Percentiles rank a stretch among this genome's conserved stretches.
Evolutionary conservation across 1,140 invertebrate genomes (phyloP).

Genomic region (Helicoverpa armigera): DNA sequence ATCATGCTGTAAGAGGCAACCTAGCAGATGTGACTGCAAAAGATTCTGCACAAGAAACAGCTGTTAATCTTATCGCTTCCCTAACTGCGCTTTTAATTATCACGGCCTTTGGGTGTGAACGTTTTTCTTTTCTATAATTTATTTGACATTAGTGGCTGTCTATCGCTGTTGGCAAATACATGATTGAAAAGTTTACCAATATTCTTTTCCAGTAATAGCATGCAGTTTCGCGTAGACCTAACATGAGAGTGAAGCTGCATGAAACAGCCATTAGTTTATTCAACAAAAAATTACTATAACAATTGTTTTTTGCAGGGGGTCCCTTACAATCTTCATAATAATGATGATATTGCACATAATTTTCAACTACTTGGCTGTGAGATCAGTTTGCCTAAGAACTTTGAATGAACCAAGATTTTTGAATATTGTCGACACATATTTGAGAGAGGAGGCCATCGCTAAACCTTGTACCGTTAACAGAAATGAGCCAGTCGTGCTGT

Average conservation of each 20-base stretch:
- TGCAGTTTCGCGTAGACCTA: no score
- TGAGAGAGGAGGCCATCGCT: conserved; percentile 73
- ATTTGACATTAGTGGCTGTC: no score
- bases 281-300: conserved; percentile 56
- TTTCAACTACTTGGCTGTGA: conserved; percentile 95
- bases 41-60: conserved; percentile 98
- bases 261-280: no score
- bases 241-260: no score
- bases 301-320: conserved; percentile 79
- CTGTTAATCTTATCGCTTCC: conserved; percentile 96
- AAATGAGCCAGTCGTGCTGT: conserved; percentile 82
- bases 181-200: no score
- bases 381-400: conserved; percentile 90
- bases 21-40: conserved; percentile 98
- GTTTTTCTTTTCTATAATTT: not conserved
- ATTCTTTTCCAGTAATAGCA: no score
- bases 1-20: conserved; percentile 96
- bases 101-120: conserved; percentile 77
- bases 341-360: conserved; percentile 94
- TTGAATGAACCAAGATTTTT: conserved; percentile 93
- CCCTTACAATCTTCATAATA: conserved; percentile 70
- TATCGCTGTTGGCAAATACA: no score
- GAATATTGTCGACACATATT: conserved; percentile 75
- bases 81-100: conserved; percentile 92
- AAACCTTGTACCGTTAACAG: conserved; percentile 78